These are phyloP conservation scores for Gastracanthus pulcherrimus DNA, from an alignment of 2,888 invertebrate genomes.

Conservation along the genomic window DNA sequence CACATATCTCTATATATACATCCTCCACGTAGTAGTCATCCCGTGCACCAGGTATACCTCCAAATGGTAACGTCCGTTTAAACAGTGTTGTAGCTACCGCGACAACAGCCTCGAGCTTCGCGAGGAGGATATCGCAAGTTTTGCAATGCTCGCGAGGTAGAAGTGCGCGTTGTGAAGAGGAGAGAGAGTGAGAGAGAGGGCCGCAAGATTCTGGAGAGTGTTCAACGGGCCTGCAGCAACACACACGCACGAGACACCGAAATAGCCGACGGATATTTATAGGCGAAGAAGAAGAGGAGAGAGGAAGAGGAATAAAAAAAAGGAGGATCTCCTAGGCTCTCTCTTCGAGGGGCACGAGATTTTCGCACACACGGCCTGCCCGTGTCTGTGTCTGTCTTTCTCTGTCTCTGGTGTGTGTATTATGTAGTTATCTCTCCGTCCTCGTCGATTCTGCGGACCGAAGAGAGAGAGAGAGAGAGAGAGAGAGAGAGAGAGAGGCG, in stretches of 20 bases:
- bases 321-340: neutral
- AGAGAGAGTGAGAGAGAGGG: too few relatives aligned
- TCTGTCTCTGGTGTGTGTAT: neutral
- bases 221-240: too few relatives aligned
- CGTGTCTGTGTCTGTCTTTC: too few relatives aligned
- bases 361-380: neutral
- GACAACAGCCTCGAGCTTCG: neutral
- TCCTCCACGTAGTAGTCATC: too few relatives aligned
- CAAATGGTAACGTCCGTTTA: too few relatives aligned
- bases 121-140: neutral
- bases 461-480: neutral
- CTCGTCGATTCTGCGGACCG: conserved; percentile 4
- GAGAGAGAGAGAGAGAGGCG: neutral
- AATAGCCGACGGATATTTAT: conserved; percentile 42
- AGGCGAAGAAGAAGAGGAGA: conserved; percentile 7
- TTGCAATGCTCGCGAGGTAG: too few relatives aligned
- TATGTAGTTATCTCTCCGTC: neutral
- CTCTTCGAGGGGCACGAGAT: conserved; percentile 25
- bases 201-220: too few relatives aligned
- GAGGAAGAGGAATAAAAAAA: conserved; percentile 5
- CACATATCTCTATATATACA: too few relatives aligned
- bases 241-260: too few relatives aligned
- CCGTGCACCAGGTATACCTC: neutral
- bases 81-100: neutral
- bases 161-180: too few relatives aligned